Percentiles rank a stretch among this genome's conserved stretches.
Conservation (phyloP, 2,888 invertebrate species). For the Morpho achilles region DNA sequence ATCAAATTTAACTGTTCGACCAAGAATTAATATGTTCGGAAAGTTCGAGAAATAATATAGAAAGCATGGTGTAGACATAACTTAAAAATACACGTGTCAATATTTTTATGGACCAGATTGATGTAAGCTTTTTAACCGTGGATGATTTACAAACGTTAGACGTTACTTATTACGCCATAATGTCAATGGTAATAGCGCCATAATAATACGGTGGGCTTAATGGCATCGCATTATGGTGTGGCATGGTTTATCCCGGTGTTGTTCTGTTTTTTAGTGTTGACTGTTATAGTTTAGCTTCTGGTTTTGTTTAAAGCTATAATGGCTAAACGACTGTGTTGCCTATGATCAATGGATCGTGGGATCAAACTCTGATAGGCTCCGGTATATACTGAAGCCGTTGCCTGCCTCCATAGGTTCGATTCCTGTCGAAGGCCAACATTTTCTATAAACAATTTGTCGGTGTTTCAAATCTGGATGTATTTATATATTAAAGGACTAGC, state of each 20-base stretch:
- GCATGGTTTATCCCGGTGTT: constrained; percentile 19
- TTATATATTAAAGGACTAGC: no score
- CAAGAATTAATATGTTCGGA: no score
- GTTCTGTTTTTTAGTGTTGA: constrained; percentile 17
- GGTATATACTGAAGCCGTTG: no score
- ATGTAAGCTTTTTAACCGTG: constrained; percentile 21
- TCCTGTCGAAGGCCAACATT: no score
- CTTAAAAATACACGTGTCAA: constrained; percentile 15
- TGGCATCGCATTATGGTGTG: constrained; percentile 25
- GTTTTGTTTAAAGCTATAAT: not conserved
- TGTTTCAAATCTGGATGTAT: no score
- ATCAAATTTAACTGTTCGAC: no score
- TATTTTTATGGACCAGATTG: constrained; percentile 21
- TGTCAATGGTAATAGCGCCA: constrained; percentile 28
- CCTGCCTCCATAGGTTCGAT: no score
- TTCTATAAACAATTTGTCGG: no score
- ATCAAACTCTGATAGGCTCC: no score
- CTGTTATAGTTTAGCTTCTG: constrained; percentile 8
- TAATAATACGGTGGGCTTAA: constrained; percentile 33
- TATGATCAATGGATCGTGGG: no score
- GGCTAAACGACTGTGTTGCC: no score
- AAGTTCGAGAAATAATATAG: not conserved
- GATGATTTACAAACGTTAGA: constrained; percentile 27
- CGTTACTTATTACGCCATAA: constrained; percentile 31
- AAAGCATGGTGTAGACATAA: constrained; percentile 1